These are phyloP conservation scores for Tachysurus fulvidraco DNA, from an alignment of 2,113 vertebrate genomes.

Conservation along the genomic window DNA sequence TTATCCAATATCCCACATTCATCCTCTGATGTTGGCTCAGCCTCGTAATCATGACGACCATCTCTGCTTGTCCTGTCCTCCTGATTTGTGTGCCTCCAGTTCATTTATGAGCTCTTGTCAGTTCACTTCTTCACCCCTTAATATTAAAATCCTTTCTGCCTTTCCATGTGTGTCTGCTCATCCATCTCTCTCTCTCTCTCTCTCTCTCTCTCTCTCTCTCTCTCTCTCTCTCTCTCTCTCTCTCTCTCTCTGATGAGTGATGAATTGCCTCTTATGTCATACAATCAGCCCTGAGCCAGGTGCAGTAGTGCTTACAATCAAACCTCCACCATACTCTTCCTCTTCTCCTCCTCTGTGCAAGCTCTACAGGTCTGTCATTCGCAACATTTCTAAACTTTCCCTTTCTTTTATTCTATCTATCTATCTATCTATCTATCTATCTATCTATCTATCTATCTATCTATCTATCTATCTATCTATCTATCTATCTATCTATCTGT, in stretches of 20 bases:
- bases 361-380: background rate
- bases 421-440: background rate
- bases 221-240: background rate
- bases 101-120: slow-evolving; percentile 19
- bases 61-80: slow-evolving; percentile 26
- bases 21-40: slow-evolving; percentile 40
- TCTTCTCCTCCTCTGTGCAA: background rate
- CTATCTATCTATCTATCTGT: background rate
- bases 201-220: slow-evolving; percentile 3
- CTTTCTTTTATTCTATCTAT: background rate
- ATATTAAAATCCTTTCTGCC: slow-evolving; percentile 60
- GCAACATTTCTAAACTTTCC: background rate
- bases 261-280: background rate
- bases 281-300: slow-evolving; percentile 56
- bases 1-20: slow-evolving; percentile 7
- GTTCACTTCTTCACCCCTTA: slow-evolving; percentile 59
- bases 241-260: background rate
- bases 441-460: background rate
- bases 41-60: slow-evolving; percentile 57
- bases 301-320: slow-evolving; percentile 33
- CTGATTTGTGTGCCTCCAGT: background rate
- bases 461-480: background rate
- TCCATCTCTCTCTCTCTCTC: slow-evolving; percentile 24
- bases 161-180: slow-evolving; percentile 27
- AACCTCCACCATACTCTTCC: background rate